These are phyloP conservation scores for Meloidogyne hapla DNA, from an alignment of 1,140 invertebrate genomes.

Conservation along the genomic window DNA sequence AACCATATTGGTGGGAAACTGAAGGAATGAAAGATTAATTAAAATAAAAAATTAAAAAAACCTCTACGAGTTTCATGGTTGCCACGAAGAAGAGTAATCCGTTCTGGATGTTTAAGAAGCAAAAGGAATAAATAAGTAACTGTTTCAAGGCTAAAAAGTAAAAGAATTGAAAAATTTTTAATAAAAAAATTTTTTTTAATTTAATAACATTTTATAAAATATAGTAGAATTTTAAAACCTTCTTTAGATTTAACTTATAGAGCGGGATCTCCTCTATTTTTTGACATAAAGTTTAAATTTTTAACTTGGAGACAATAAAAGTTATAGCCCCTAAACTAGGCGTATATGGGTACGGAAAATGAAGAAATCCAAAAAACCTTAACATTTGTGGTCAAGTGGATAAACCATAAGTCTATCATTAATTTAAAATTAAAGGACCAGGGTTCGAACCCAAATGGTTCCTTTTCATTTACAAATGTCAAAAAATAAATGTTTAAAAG, in stretches of 20 bases:
- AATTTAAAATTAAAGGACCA: too few relatives aligned
- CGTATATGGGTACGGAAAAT: too few relatives aligned
- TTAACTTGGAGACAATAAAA: too few relatives aligned
- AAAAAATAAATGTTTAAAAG: background rate
- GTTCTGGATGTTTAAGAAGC: conserved; percentile 96
- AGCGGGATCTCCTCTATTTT: too few relatives aligned
- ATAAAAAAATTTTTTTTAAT: background rate
- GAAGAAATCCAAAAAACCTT: too few relatives aligned
- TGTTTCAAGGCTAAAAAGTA: conserved; percentile 79
- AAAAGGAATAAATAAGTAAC: conserved; percentile 91
- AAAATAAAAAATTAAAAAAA: conserved; percentile 65
- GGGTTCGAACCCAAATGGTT: background rate
- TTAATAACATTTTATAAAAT: too few relatives aligned
- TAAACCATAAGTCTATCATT: too few relatives aligned
- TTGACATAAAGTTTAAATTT: too few relatives aligned
- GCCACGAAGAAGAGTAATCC: conserved; percentile 91
- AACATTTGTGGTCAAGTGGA: background rate
- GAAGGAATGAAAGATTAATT: background rate
- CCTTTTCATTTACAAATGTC: background rate
- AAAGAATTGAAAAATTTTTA: too few relatives aligned
- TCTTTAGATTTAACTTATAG: too few relatives aligned
- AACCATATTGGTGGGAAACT: conserved; percentile 76
- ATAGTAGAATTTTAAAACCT: too few relatives aligned
- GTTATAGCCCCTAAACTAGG: too few relatives aligned
- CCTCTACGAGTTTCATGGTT: conserved; percentile 91